These are phyloP conservation scores for Eupithecia pulchellata DNA, from an alignment of 2,888 invertebrate genomes.

Conservation along the genomic window DNA sequence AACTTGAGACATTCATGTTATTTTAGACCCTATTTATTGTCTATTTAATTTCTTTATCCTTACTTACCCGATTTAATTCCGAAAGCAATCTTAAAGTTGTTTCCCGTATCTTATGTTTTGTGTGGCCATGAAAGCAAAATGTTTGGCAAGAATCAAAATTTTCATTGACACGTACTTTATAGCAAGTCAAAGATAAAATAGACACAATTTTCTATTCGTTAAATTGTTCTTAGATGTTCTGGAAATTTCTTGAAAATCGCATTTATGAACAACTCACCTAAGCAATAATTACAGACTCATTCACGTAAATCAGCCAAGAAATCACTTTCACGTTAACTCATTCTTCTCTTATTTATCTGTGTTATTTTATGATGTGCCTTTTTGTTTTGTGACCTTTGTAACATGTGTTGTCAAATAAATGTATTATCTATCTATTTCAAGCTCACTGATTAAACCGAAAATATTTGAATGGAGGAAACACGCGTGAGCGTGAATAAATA, in stretches of 20 bases:
- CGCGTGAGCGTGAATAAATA: constrained; percentile 29
- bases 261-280: background rate
- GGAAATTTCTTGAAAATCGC: background rate
- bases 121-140: background rate
- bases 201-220: background rate
- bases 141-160: background rate
- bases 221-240: background rate
- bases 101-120: background rate
- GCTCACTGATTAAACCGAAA: constrained; percentile 48
- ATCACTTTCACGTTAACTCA: constrained; percentile 38
- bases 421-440: no score
- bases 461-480: constrained; percentile 34
- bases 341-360: no score
- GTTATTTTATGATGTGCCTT: no score
- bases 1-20: no score
- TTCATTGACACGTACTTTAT: background rate
- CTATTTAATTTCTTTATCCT: no score
- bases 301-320: constrained; percentile 39
- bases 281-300: background rate
- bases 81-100: background rate
- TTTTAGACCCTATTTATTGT: no score
- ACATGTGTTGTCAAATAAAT: no score
- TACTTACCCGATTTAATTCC: no score
- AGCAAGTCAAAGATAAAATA: no score
- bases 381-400: no score